Conservation (phyloP, 2,888 invertebrate genomes). For the Lithodes maja region DNA sequence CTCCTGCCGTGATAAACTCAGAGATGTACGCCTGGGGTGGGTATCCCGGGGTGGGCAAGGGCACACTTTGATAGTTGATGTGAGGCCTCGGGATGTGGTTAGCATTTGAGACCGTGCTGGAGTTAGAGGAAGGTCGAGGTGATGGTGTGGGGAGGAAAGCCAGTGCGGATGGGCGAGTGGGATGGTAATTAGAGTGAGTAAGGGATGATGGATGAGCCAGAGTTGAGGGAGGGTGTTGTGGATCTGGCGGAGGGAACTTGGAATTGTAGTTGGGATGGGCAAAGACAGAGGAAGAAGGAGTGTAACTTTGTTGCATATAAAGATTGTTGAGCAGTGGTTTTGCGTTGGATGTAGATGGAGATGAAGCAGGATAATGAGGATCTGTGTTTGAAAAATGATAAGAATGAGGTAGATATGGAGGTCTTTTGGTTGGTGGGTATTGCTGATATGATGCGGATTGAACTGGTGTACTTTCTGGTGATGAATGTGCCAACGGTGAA, state of each 20-base stretch:
- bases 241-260: not conserved
- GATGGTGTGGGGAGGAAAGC: not conserved
- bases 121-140: not conserved
- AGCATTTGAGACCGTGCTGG: not conserved
- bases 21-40: not conserved
- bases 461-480: no score
- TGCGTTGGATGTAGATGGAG: not conserved
- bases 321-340: not conserved
- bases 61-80: not conserved
- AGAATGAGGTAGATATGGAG: not conserved
- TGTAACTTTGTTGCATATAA: not conserved
- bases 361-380: not conserved
- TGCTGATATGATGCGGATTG: not conserved
- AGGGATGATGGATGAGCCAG: not conserved
- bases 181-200: not conserved
- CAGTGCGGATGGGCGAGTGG: not conserved
- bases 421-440: not conserved
- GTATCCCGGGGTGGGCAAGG: not conserved
- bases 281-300: not conserved
- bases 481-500: not conserved
- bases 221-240: not conserved
- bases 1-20: not conserved
- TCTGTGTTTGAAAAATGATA: not conserved
- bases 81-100: not conserved
- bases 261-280: not conserved